Evolutionary conservation across 2,113 vertebrate genomes (phyloP).

Genomic region (Eptesicus fuscus): DNA sequence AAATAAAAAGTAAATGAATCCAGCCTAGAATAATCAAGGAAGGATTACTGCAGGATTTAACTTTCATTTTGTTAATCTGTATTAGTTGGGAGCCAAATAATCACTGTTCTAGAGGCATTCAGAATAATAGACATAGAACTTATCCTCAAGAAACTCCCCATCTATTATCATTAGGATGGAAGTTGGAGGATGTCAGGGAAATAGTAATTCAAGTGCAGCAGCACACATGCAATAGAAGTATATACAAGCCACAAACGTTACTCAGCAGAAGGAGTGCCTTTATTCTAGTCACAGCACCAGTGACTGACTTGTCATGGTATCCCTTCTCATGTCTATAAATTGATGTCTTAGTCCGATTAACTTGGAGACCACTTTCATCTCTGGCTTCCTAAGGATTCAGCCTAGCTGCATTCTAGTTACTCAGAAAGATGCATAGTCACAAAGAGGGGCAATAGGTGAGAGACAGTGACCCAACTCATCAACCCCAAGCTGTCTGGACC

Average conservation of each 20-base stretch:
- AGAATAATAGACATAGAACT: background rate
- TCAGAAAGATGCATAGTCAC: background rate
- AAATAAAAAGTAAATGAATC: background rate
- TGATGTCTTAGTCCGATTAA: background rate
- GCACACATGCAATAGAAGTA: background rate
- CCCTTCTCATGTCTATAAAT: background rate
- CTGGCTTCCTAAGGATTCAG: background rate
- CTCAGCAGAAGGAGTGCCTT: background rate
- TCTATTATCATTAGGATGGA: background rate
- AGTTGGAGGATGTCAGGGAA: background rate
- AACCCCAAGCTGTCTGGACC: background rate
- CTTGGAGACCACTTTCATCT: background rate
- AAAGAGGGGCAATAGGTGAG: background rate
- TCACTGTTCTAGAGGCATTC: background rate
- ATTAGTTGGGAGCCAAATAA: background rate
- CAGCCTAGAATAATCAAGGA: background rate
- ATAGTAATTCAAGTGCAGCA: background rate
- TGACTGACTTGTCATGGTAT: background rate
- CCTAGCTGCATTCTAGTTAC: background rate
- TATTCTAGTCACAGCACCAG: background rate
- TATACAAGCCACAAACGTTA: background rate
- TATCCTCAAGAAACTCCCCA: background rate
- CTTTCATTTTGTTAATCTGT: background rate
- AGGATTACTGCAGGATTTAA: background rate
- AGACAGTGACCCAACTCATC: background rate